These are phyloP conservation scores for Tetraneura akinire DNA, from an alignment of 1,140 invertebrate genomes.

Conservation along the genomic window DNA sequence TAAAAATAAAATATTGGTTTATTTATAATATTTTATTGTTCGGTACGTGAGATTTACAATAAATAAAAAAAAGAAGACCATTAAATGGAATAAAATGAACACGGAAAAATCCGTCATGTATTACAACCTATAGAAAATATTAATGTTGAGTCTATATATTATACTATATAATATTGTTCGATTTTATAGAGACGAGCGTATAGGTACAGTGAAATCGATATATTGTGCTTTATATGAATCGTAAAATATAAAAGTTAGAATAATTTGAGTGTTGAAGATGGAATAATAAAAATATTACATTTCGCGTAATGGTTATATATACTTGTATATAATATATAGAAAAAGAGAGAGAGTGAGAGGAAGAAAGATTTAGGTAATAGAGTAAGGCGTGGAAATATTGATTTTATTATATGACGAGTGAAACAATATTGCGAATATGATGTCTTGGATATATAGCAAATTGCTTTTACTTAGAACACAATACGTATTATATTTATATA, in stretches of 20 bases:
- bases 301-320: background rate
- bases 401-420: background rate
- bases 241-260: background rate
- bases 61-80: no score
- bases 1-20: no score
- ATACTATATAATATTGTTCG: no score
- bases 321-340: background rate
- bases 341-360: no score
- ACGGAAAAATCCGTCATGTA: no score
- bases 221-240: background rate
- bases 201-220: background rate
- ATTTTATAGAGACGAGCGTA: background rate
- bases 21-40: no score
- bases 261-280: conserved; percentile 5
- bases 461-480: conserved; percentile 26
- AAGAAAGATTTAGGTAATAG: background rate
- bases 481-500: background rate
- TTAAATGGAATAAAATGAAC: no score
- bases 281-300: conserved; percentile 16
- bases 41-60: no score
- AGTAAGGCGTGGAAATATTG: conserved; percentile 21
- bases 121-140: no score
- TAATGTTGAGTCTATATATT: background rate
- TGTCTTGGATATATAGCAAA: background rate
- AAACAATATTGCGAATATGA: conserved; percentile 33